Evolutionary conservation across 2,113 vertebrate genomes (phyloP), one percentile per base, ranked within the genome.

Genomic region (Nothobranchius kuhntae): DNA sequence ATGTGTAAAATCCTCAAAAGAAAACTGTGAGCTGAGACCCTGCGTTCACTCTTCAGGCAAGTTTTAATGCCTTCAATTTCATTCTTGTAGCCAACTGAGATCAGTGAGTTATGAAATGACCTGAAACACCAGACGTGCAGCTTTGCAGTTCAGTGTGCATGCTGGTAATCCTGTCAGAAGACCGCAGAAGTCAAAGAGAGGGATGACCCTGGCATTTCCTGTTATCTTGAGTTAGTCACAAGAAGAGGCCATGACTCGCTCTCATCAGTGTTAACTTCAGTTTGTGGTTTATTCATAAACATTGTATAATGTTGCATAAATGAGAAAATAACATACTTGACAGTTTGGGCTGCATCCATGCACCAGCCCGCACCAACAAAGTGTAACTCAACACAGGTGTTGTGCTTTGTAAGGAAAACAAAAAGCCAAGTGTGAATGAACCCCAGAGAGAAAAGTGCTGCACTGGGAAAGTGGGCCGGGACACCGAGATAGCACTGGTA

Each of bases 371-470:
- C 54, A 21, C 58, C 47, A 62, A 56, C 65, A 7, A 10, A 42
- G 47, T 50, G 17, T 69, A 67, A 69, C 59, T 76, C 26, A 44
- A 77, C 7, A 40, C 55, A 68, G 58, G 60, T 82, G 82, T 71
- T 74, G 69, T 71, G 61, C 46, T 65, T 47, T 26, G 65, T 55
- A 60, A 70, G 55, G 71, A 79, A 81, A 87, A 87, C 81, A 83
- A 79, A 76, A 57, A 93, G 90, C 86, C 88, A 77, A 89, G 88
- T 84, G 88, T 14, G 89, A 91, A 92, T 83, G 78, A 66, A 60
- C 73, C 81, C 65, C 86, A 92, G 93, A 94, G 90, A 90, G 92
- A 92, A 91, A 91, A 93, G 91, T 91, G 83, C 76, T 88, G 87
- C 94, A 93, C 55, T 15, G 13, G 53, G 53, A 94, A 82, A 65